Percentiles rank a stretch among this genome's conserved stretches.
Evolutionary conservation across 2,888 invertebrate species (phyloP).

Genomic region (Pachycephus smyrnensis): DNA sequence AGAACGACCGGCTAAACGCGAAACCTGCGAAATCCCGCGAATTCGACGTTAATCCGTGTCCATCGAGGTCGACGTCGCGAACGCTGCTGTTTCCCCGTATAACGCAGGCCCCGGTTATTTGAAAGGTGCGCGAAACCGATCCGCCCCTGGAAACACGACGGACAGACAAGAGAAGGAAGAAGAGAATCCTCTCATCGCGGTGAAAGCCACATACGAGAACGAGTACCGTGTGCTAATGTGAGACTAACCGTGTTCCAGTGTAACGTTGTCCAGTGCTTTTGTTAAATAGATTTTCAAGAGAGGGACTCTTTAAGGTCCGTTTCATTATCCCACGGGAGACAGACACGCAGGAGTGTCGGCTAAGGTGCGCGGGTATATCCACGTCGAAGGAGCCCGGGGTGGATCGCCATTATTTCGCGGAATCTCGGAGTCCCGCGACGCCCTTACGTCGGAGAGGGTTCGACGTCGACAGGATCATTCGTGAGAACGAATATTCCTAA

Average conservation of each 20-base stretch:
- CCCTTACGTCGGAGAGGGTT: background rate
- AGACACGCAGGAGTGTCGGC: background rate
- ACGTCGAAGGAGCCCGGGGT: background rate
- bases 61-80: slow-evolving; percentile 8
- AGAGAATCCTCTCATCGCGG: background rate
- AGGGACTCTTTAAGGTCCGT: background rate
- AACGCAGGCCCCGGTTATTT: background rate
- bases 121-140: background rate
- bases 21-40: slow-evolving; percentile 17
- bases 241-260: background rate
- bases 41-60: slow-evolving; percentile 11
- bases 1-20: slow-evolving; percentile 29
- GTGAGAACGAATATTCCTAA: background rate
- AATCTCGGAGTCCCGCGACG: background rate
- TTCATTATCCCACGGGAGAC: background rate
- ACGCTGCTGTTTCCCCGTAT: background rate
- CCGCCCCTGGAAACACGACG: background rate
- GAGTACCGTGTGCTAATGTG: background rate
- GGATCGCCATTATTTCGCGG: background rate
- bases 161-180: background rate
- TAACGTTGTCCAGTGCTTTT: background rate
- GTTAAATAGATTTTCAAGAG: background rate
- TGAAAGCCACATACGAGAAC: background rate
- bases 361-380: background rate
- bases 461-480: background rate